phyloP scores from a whole-genome alignment of 2,888 invertebrate species.

The Tenthredo notha region DNA sequence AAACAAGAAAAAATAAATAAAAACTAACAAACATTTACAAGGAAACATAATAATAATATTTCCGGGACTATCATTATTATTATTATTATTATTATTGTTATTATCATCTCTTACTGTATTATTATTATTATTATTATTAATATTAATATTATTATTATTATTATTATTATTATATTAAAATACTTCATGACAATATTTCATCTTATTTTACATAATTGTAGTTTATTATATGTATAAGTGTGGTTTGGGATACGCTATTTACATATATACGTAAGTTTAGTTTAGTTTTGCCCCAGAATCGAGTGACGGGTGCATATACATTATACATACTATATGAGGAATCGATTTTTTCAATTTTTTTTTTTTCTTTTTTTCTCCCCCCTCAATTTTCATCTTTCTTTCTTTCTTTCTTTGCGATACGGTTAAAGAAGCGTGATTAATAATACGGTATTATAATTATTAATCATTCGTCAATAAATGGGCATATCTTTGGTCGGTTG shows the following conservation, averaged over 20 bases:
- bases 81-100: slow-evolving; percentile 1
- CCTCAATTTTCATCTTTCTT: neutral
- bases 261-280: slow-evolving; percentile 24
- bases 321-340: neutral
- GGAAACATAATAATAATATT: slow-evolving; percentile 6
- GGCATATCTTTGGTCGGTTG: slow-evolving; percentile 74
- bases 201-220: slow-evolving; percentile 51
- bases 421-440: neutral
- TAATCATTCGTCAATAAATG: slow-evolving; percentile 45
- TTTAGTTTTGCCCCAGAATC: slow-evolving; percentile 58
- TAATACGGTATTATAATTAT: neutral
- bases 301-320: neutral
- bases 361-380: neutral
- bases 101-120: neutral
- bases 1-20: neutral
- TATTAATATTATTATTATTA: slow-evolving; percentile 24
- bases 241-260: slow-evolving; percentile 55
- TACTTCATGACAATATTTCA: slow-evolving; percentile 28
- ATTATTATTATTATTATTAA: neutral
- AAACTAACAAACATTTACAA: neutral
- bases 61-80: slow-evolving; percentile 1
- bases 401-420: neutral
- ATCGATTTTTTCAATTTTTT: neutral
- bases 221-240: slow-evolving; percentile 48
- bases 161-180: slow-evolving; percentile 27